Base-by-base conservation (phyloP, 2,888 invertebrate species). In the Rhamphomyia laevipes region DNA sequence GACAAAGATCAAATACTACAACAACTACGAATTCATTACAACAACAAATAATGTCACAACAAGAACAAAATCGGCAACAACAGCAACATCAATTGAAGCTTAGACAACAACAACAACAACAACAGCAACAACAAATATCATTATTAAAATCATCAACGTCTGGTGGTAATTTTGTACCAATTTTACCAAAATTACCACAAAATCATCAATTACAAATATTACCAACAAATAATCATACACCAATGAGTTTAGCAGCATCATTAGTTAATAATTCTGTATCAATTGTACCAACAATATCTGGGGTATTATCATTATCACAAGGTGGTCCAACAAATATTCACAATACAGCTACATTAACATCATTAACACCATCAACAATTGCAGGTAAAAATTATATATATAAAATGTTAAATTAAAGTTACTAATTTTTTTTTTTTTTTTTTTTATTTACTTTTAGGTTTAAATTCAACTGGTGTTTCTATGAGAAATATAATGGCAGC, bases 351-450 rank as follows among this genome's bases (percentile, higher is more conserved):
- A 55, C 49, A 60, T 45, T 52, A 52, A 53, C 46, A 54, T 23
- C 42, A 54, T 57, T 17, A 47, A 52, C 3, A 42, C 49, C 33
- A 43, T 48, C 21, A 54, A 51, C 46, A 55, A 51, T 27, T 56
- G 57, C 21, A 63, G 64, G 64, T 57, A 64, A 27, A 65, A 63
- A 67, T 13, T 13, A 33, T 35, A 35, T 35, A 13, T n/a, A 5
- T 13, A 5, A 5, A 35, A 27, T 27, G 2, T 35, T 35, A 35
- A 35, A 35, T n/a, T 35, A 35, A 35, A 21, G 2, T 33, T 9
- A 33, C 13, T 33, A 33, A 33, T 33, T 33, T 33, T 33, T 5
- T 13, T 33, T 6, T 30, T 30, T 11, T 11, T 13, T 13, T 33
- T 33, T 33, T 33, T 3, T 13, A 13, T 35, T 35, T 35, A 3